Percentiles rank a stretch among this genome's conserved stretches.
phyloP scores from a whole-genome alignment of 2,888 invertebrate genomes.

The Mantis religiosa region DNA sequence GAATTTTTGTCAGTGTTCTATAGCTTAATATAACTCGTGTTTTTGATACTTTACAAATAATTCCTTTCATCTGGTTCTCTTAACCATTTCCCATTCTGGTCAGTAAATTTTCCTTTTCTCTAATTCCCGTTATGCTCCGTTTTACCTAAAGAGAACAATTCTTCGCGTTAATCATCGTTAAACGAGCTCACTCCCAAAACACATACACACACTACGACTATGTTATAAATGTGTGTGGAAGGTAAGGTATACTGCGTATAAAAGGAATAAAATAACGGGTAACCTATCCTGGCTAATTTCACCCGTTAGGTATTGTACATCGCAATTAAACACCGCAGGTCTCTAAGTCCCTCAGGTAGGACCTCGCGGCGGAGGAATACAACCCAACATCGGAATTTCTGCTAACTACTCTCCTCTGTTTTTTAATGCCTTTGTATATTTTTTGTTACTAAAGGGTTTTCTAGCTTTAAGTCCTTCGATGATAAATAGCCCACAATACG shows the following conservation, averaged over 20 bases:
- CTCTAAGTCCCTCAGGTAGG: constrained; percentile 16
- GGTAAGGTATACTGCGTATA: background rate
- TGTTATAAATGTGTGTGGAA: background rate
- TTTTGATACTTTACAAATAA: background rate
- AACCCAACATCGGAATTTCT: background rate
- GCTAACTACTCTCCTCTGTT: background rate
- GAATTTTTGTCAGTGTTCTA: too few species aligned
- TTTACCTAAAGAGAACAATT: constrained; percentile 18
- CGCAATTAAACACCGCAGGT: constrained; percentile 25
- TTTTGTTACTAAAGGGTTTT: background rate
- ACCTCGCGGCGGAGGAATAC: background rate
- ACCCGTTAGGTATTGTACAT: constrained; percentile 29
- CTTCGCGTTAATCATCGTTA: constrained; percentile 22
- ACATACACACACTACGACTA: background rate
- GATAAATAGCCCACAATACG: constrained; percentile 15
- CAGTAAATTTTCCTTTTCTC: background rate
- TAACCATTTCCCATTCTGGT: background rate
- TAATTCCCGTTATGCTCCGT: background rate
- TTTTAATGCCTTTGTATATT: background rate
- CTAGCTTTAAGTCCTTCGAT: background rate
- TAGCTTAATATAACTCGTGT: too few species aligned
- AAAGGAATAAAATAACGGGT: constrained; percentile 6
- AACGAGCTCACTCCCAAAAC: background rate
- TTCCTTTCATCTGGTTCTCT: background rate
- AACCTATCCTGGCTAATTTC: constrained; percentile 15